These are phyloP conservation scores for Chiloscyllium plagiosum DNA, from an alignment of 2,113 vertebrate genomes.

Conservation along the genomic window DNA sequence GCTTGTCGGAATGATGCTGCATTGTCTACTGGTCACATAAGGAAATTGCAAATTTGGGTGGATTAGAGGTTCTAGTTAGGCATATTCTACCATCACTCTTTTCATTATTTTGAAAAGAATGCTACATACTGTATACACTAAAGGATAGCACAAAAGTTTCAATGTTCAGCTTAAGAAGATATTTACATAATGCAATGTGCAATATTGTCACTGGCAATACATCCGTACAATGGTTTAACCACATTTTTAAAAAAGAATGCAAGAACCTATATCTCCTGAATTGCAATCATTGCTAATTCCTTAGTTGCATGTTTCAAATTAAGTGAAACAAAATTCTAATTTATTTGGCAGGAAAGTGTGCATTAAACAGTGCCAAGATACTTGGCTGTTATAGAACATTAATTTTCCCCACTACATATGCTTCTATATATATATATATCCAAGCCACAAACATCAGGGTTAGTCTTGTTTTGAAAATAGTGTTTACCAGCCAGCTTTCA, in stretches of 20 bases:
- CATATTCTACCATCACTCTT: neutral
- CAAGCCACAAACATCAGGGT: slow-evolving; percentile 36
- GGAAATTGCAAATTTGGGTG: slow-evolving; percentile 54
- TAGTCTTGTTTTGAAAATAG: slow-evolving; percentile 39
- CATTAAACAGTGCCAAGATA: neutral
- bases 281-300: neutral
- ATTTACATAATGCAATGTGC: neutral
- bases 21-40: slow-evolving; percentile 61
- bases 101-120: neutral
- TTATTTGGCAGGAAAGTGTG: neutral
- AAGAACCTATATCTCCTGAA: neutral
- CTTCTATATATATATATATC: slow-evolving; percentile 40
- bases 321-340: neutral
- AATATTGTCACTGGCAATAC: neutral
- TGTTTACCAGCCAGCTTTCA: neutral
- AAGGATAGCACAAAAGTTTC: neutral
- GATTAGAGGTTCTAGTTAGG: slow-evolving; percentile 45
- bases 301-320: neutral
- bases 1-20: slow-evolving; percentile 62
- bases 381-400: neutral
- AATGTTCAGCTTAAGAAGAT: neutral
- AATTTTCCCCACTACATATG: neutral
- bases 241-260: neutral
- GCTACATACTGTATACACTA: too few relatives aligned
- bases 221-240: neutral